phyloP scores from a whole-genome alignment of 1,140 invertebrate genomes.

The Anoplolepis gracilipes region DNA sequence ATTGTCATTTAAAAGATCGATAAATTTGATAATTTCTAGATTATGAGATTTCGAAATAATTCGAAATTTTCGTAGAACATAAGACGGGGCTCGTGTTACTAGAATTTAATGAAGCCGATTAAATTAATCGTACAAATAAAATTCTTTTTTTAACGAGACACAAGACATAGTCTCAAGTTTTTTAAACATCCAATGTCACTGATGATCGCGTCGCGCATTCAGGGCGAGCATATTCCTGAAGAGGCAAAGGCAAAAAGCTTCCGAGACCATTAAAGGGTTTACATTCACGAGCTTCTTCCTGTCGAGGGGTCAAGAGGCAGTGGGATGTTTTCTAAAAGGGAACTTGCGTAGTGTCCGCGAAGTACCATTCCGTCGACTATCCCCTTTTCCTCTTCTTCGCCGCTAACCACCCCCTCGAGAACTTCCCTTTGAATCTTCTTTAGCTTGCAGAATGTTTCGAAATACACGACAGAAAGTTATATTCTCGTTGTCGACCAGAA shows the following conservation, averaged over 20 bases:
- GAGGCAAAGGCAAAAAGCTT: constrained; percentile 72
- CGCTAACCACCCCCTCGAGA: constrained; percentile 17
- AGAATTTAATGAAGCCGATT: neutral
- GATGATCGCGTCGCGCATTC: constrained; percentile 22
- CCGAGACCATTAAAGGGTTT: constrained; percentile 81
- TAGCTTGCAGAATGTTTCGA: neutral
- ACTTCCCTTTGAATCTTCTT: constrained; percentile 44
- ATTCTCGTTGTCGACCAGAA: constrained; percentile 45
- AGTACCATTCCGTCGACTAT: constrained; percentile 71
- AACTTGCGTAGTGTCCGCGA: constrained; percentile 75
- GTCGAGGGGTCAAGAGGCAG: constrained; percentile 78
- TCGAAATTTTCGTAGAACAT: neutral
- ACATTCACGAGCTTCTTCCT: constrained; percentile 75
- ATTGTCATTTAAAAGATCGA: neutral
- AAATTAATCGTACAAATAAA: constrained; percentile 3
- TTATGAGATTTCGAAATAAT: neutral
- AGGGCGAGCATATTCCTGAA: constrained; percentile 13
- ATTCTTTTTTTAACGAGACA: neutral
- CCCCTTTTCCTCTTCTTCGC: neutral
- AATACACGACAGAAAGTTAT: constrained; percentile 54
- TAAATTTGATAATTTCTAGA: neutral
- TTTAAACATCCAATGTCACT: neutral
- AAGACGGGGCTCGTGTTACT: neutral
- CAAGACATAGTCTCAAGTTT: neutral
- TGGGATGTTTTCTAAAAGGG: constrained; percentile 72